These are phyloP conservation scores for Tachina grossa DNA, from an alignment of 2,888 invertebrate species.

Conservation along the genomic window DNA sequence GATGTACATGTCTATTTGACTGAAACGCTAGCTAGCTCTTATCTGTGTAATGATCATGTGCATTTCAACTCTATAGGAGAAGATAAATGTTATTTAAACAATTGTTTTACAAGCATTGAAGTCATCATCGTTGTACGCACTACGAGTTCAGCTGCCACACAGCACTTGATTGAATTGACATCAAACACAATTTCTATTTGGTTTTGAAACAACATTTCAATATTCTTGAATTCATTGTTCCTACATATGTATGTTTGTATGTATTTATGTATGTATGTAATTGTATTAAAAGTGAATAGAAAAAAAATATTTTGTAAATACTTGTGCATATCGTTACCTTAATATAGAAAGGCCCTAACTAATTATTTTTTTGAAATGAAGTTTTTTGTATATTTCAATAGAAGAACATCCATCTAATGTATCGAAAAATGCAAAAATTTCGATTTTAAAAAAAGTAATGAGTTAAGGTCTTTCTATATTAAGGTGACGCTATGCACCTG, in stretches of 20 bases:
- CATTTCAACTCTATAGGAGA: slow-evolving; percentile 9
- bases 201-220: not conserved
- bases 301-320: not conserved
- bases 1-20: not conserved
- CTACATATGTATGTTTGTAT: not conserved
- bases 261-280: no score
- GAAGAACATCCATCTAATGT: no score
- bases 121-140: slow-evolving; percentile 12
- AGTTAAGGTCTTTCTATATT: no score
- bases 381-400: no score
- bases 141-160: not conserved
- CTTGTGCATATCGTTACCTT: not conserved
- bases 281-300: slow-evolving; percentile 1
- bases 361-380: no score
- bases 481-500: no score
- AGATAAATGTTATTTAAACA: slow-evolving; percentile 51
- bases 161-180: slow-evolving; percentile 30
- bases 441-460: no score
- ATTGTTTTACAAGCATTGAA: slow-evolving; percentile 18
- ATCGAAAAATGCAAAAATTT: no score
- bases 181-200: not conserved
- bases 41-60: slow-evolving; percentile 17
- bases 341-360: no score
- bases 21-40: not conserved
- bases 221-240: not conserved